A percentile compares a stretch with the other conserved stretches of the same genome.
Evolutionary conservation across 53 echinoderm and acorn worm genomes (phyloP).

Genomic region (Henricia sp.): DNA sequence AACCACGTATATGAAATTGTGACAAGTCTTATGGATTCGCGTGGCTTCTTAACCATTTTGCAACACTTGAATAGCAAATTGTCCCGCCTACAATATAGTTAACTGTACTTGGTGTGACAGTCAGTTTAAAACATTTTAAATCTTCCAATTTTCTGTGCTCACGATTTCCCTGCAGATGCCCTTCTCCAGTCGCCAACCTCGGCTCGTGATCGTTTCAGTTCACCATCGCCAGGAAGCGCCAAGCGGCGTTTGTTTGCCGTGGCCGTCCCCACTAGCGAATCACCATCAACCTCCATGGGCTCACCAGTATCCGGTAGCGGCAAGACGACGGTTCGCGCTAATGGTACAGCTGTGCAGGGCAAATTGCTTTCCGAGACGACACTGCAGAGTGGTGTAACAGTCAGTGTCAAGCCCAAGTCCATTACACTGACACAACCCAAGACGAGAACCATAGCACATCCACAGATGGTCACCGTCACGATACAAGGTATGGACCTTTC

Average conservation of each 20-base stretch:
- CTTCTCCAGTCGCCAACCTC: slow-evolving; percentile 84
- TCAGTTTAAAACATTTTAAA: too few relatives aligned
- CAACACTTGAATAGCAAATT: too few relatives aligned
- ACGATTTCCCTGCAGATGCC: too few relatives aligned
- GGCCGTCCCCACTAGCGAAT: not conserved
- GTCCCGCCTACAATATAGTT: too few relatives aligned
- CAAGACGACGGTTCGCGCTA: slow-evolving; percentile 7
- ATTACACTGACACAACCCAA: slow-evolving; percentile 58
- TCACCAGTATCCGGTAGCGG: not conserved
- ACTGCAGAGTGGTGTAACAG: slow-evolving; percentile 46
- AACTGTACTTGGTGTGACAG: too few relatives aligned
- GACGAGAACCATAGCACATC: slow-evolving; percentile 13
- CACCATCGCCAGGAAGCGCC: slow-evolving; percentile 87
- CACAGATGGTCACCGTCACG: slow-evolving; percentile 60
- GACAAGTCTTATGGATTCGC: too few relatives aligned
- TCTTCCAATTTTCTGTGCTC: too few relatives aligned
- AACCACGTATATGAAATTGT: too few relatives aligned
- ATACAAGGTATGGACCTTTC: slow-evolving; percentile 66
- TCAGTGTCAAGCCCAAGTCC: slow-evolving; percentile 46
- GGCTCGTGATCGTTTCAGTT: slow-evolving; percentile 90
- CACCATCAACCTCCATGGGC: not conserved
- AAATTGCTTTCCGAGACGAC: slow-evolving; percentile 29
- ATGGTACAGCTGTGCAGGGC: not conserved
- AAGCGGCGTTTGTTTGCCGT: slow-evolving; percentile 79
- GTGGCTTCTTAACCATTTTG: too few relatives aligned